Evolutionary conservation across 64 coral and sea anemone species (phyloP).

Genomic region (Hydrozoanthus tunicans): DNA sequence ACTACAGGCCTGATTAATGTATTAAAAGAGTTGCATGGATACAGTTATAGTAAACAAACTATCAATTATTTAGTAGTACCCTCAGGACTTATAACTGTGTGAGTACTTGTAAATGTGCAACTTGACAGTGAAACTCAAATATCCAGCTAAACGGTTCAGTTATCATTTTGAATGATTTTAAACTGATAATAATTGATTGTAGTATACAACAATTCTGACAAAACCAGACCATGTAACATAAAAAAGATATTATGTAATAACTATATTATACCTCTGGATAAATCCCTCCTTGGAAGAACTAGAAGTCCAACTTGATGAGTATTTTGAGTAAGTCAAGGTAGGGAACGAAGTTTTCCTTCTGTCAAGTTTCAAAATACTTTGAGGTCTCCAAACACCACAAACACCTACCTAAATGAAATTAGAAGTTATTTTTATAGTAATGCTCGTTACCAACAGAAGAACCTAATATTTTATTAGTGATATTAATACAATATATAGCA

Average conservation of each 20-base stretch:
- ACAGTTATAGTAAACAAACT: no score
- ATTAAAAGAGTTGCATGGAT: no score
- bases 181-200: background rate
- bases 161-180: background rate
- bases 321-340: background rate
- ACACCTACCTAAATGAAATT: background rate
- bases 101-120: no score
- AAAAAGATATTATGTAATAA: background rate
- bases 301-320: background rate
- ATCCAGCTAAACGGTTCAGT: background rate
- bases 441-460: no score
- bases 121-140: no score
- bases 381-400: constrained; percentile 32
- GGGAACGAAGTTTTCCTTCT: background rate
- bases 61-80: no score
- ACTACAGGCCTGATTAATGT: no score
- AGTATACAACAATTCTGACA: background rate
- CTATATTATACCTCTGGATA: constrained; percentile 21
- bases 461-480: no score
- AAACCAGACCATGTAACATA: background rate
- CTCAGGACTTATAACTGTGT: no score
- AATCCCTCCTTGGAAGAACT: background rate
- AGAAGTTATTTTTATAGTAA: background rate
- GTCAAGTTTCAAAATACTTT: constrained; percentile 1
- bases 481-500: no score